Base-by-base conservation (phyloP, 53 echinoderm and acorn worm genomes). In the Crossaster papposus region DNA sequence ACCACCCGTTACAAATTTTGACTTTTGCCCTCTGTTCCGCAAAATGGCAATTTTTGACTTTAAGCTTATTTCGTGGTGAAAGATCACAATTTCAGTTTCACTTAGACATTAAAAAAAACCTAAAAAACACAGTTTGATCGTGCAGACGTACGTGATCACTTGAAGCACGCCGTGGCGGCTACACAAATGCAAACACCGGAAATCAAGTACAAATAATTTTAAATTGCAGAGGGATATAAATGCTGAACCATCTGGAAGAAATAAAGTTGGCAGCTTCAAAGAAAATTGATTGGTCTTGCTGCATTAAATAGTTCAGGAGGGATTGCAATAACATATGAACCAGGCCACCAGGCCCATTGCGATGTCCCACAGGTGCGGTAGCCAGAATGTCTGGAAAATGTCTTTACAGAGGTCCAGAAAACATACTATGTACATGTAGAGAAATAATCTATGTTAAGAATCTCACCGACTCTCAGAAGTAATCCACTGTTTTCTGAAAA, bases 201-300 rank as follows among this genome's bases (percentile, higher is more conserved):
- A 44, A 44, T 44, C 44, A 62, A 62, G 23, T 62, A 62, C 8
- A 18, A 14, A 62, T 11, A 62, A 62, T 17, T 62, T 62, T 62
- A 3, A 62, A 62, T 26, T 68, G 58, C 58, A 58, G 58, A 58
- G 17, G 14, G 22, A 58, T 18, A 58, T 58, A 17, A 58, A 18
- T 68, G 28, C 17, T 71, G 76, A 33, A 35, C 36, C 78, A 78
- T 78, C 78, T 78, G 78, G 78, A 78, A 78, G 38, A 78, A 24
- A 78, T 78, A 9, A 44, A 78, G 5, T 35, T 50, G 44, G 38
- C 17, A 44, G 44, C 78, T 38, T 37, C 26, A 20, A 37, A 78
- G 51, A 13, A 78, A 74, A 74, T 74, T 32, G 13, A 20, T 74
- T 17, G 35, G 33, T 33, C 35, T 28, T 28, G 33, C 74, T 35